A percentile compares a stretch with the other conserved stretches of the same genome.
Evolutionary conservation across 2,888 invertebrate species (phyloP).

Genomic region (Buathra laborator): DNA sequence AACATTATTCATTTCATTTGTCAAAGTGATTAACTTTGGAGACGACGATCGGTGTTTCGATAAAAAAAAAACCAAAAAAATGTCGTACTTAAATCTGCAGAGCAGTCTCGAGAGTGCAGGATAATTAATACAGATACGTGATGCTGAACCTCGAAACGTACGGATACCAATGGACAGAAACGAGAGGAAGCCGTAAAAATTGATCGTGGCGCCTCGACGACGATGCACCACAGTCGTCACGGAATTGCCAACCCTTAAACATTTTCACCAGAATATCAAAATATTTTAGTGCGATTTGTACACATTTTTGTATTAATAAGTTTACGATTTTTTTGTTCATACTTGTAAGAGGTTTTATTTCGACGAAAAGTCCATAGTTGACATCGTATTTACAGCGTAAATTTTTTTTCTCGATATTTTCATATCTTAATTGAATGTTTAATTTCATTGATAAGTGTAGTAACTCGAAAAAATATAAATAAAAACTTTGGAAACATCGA

Average conservation of each 20-base stretch:
- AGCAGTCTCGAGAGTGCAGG: too few relatives aligned
- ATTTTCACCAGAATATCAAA: conserved; percentile 17
- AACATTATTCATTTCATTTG: conserved; percentile 16
- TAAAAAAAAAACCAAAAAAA: background rate
- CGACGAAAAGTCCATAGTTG: too few relatives aligned
- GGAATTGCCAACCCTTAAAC: conserved; percentile 26
- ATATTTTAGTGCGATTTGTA: background rate
- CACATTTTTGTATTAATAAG: too few relatives aligned
- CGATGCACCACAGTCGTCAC: conserved; percentile 29
- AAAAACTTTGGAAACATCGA: too few relatives aligned
- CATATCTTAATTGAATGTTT: too few relatives aligned
- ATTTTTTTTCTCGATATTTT: too few relatives aligned
- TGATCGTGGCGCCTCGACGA: conserved; percentile 70
- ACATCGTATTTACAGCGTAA: too few relatives aligned
- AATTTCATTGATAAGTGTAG: too few relatives aligned
- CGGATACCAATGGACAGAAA: conserved; percentile 32
- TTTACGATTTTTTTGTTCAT: too few relatives aligned
- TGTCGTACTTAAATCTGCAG: too few relatives aligned
- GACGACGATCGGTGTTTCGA: background rate
- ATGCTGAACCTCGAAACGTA: conserved; percentile 1
- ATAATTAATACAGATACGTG: background rate
- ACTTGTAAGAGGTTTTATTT: too few relatives aligned
- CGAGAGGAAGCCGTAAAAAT: conserved; percentile 69
- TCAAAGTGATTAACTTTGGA: background rate
- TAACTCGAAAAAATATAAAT: too few relatives aligned